These are phyloP conservation scores for Pogoniulus pusillus DNA, from an alignment of 2,797 vertebrate species.

Conservation along the genomic window DNA sequence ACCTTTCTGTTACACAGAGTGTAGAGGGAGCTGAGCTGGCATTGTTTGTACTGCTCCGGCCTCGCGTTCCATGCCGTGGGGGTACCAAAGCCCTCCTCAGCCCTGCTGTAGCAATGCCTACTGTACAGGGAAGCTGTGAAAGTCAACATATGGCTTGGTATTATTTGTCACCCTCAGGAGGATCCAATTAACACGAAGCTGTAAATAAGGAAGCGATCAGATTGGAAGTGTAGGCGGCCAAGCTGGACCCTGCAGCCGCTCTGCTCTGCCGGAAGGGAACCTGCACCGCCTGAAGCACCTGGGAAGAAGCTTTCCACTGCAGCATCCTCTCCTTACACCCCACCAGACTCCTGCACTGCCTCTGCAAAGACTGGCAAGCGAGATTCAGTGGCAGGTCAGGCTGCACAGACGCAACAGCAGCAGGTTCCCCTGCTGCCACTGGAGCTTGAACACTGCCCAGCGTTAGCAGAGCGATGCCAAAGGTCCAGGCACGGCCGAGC, in stretches of 20 bases:
- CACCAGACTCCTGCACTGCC: background rate
- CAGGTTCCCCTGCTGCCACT: background rate
- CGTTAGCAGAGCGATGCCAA: rapidly evolving
- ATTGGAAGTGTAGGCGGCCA: background rate
- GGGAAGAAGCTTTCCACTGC: background rate
- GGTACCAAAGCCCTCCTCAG: background rate
- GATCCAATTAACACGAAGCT: background rate
- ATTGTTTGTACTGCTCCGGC: background rate
- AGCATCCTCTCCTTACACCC: background rate
- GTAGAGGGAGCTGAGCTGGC: background rate
- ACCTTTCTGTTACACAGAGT: rapidly evolving
- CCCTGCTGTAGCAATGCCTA: background rate
- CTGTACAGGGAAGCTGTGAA: background rate
- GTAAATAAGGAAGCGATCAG: constrained; percentile 12
- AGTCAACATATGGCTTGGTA: background rate
- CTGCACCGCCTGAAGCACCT: background rate
- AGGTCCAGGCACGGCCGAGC: background rate
- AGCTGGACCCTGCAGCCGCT: background rate
- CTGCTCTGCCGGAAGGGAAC: rapidly evolving
- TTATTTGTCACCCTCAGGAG: constrained; percentile 1
- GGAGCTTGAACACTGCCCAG: background rate
- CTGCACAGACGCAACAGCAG: background rate
- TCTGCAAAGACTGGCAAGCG: background rate
- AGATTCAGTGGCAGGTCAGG: background rate
- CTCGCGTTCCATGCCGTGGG: rapidly evolving